Evolutionary conservation across 2,888 invertebrate genomes (phyloP).

Genomic region (Malacosoma neustria): DNA sequence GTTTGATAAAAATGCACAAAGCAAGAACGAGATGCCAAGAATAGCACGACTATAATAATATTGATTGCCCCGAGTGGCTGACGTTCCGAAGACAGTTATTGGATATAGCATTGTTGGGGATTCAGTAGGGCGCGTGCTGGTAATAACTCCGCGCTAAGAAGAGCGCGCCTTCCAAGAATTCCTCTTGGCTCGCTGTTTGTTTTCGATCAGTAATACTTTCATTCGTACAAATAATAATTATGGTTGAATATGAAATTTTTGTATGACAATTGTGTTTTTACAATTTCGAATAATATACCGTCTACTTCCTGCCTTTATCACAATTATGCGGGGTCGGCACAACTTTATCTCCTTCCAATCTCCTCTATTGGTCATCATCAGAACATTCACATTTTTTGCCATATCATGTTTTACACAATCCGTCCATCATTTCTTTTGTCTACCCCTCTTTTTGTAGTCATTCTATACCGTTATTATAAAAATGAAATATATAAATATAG

Average conservation of each 20-base stretch:
- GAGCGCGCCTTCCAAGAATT: slow-evolving; percentile 1
- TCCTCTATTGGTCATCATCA: too few relatives aligned
- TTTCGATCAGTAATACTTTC: background rate
- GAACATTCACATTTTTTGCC: too few relatives aligned
- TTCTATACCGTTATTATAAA: too few relatives aligned
- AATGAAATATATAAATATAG: too few relatives aligned
- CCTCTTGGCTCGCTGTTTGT: slow-evolving; percentile 3
- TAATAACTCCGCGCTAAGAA: slow-evolving; percentile 11
- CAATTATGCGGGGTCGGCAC: too few relatives aligned
- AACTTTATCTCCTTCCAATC: too few relatives aligned
- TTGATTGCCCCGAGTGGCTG: background rate
- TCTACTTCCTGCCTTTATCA: too few relatives aligned
- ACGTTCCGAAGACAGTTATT: slow-evolving; percentile 25
- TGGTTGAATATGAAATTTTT: background rate
- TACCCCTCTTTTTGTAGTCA: too few relatives aligned
- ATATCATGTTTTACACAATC: too few relatives aligned
- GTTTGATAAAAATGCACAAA: background rate
- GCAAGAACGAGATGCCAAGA: background rate
- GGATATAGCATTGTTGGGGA: slow-evolving; percentile 37
- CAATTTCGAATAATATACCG: too few relatives aligned
- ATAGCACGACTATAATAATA: background rate
- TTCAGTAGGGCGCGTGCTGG: slow-evolving; percentile 22
- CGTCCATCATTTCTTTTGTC: too few relatives aligned
- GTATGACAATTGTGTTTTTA: too few relatives aligned
- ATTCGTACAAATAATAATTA: background rate